Evolutionary conservation across 2,113 vertebrate genomes (phyloP).

Genomic region (Dipodomys merriami): DNA sequence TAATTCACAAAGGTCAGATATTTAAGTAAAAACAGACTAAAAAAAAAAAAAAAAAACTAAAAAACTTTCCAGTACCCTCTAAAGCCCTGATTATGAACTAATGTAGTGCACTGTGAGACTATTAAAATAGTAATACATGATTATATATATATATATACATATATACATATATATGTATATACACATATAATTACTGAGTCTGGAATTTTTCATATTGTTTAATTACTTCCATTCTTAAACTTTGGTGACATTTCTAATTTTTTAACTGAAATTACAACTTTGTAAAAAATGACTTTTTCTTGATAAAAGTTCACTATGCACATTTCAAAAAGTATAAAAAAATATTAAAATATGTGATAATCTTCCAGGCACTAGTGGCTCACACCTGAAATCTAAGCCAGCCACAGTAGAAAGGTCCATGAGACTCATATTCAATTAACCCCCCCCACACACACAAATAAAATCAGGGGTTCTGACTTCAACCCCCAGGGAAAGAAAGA

Average conservation of each 20-base stretch:
- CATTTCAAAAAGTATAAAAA: neutral
- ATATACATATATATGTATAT: too few relatives aligned
- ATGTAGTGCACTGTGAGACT: neutral
- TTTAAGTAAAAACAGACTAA: constrained; percentile 61
- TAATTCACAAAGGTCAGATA: constrained; percentile 61
- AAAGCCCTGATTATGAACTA: neutral
- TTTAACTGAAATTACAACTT: neutral
- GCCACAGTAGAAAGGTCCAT: too few relatives aligned
- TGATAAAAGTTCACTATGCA: constrained; percentile 17
- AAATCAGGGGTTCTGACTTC: too few relatives aligned
- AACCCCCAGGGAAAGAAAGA: too few relatives aligned
- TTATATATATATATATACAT: too few relatives aligned
- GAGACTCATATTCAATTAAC: too few relatives aligned
- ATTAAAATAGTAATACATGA: neutral
- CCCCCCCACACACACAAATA: too few relatives aligned
- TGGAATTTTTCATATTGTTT: neutral
- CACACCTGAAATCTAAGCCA: too few relatives aligned
- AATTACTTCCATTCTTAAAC: neutral
- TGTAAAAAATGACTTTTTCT: neutral
- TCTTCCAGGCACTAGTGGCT: neutral
- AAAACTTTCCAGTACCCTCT: constrained; percentile 25
- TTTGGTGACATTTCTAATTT: constrained; percentile 19
- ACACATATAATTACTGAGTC: neutral
- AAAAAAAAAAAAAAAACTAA: constrained; percentile 28
- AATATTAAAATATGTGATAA: neutral